Base-by-base conservation (phyloP, 2,113 vertebrate genomes). In the Chaetura pelagica region DNA sequence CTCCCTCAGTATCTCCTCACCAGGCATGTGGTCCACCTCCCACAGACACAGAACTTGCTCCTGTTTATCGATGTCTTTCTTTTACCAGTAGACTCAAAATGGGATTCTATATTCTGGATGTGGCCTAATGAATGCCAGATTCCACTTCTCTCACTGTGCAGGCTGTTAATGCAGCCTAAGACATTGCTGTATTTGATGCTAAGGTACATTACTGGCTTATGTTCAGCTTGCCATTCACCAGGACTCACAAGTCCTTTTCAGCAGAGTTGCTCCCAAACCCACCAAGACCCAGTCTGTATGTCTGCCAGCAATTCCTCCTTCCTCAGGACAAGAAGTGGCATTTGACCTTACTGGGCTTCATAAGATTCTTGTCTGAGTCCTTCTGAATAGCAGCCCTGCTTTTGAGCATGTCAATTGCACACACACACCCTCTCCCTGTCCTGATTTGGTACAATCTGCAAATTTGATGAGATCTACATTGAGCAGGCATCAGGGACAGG, bases 351-450 rank as follows among this genome's bases (percentile, higher is more conserved):
- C 35, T 84, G 35, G 35, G 54, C 35, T 81, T 72, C 51, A 21
- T 16, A 17, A 12, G n/a, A 19, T 19, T 66, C 51, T 61, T 71
- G 40, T 19, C 82, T 82, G 35, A 12, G 11, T 35, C 42, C 34
- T 23, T 63, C 48, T 46, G 12, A 84, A 75, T 6, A 46, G 52
- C 69, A 63, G 66, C 38, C 21, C 15, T 71, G 52, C 38, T 74
- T 81, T 81, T 2, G 5, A 74, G 21, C 34, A 48, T 3, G 9
- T 17, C 35, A 62, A 1, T 3, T 77, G 44, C 10, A 42, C 44
- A 46, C 12, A n/a, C 12, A n/a, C 17, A 6, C 26, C 8, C 32
- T 5, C 2, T 0, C 19, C 12, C 35, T 12, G 4, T 21, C 10
- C 26, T 4, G 2, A 1, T n/a, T 58, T 35, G 30, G 20, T 63